phyloP scores from a whole-genome alignment of 2,888 invertebrate species.

The Agapetus fuscipes region DNA sequence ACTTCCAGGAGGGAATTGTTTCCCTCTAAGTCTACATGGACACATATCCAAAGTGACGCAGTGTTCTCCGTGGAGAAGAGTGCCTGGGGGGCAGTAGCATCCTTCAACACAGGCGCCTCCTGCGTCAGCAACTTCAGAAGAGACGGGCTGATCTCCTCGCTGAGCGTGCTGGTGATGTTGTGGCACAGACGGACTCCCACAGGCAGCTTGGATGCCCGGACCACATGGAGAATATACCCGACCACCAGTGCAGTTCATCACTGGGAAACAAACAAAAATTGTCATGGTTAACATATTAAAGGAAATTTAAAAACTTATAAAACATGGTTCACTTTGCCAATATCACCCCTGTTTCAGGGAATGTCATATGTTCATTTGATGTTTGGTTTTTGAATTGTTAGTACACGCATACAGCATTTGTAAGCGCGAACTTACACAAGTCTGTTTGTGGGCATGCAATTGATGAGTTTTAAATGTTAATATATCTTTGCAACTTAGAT shows the following conservation, averaged over 20 bases:
- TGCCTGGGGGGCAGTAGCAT: constrained; percentile 77
- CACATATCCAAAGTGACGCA: constrained; percentile 66
- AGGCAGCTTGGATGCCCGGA: constrained; percentile 60
- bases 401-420: too few species aligned
- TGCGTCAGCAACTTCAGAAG: too few species aligned
- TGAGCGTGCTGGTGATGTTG: background rate
- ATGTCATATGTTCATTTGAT: too few species aligned
- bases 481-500: too few species aligned
- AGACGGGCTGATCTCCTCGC: too few species aligned
- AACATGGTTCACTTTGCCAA: too few species aligned
- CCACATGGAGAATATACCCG: constrained; percentile 73
- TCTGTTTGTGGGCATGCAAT: too few species aligned
- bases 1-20: constrained; percentile 59
- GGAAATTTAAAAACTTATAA: too few species aligned
- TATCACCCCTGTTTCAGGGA: too few species aligned
- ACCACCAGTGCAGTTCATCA: constrained; percentile 65
- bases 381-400: too few species aligned
- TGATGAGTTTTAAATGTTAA: too few species aligned
- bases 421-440: too few species aligned
- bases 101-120: constrained; percentile 65
- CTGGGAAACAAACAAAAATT: constrained; percentile 34
- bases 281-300: constrained; percentile 3
- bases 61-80: constrained; percentile 61
- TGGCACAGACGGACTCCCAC: constrained; percentile 48
- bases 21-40: constrained; percentile 69